Percentiles rank a stretch among this genome's conserved stretches.
phyloP scores from a whole-genome alignment of 1,140 invertebrate species.

The Polypedilum pembai region DNA sequence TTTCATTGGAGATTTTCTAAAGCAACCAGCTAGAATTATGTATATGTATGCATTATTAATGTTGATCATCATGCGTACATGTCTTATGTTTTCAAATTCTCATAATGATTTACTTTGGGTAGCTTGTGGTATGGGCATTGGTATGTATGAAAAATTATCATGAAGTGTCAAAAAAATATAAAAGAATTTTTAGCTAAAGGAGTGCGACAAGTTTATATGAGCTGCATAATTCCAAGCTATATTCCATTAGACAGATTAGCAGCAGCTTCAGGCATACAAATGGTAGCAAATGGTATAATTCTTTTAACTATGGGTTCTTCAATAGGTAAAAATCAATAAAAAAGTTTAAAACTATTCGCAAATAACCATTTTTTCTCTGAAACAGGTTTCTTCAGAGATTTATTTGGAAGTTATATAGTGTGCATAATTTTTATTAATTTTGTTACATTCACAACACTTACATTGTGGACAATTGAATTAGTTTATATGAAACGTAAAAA shows the following conservation, averaged over 20 bases:
- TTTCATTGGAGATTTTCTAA: conserved; percentile 53
- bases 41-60: conserved; percentile 53
- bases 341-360: too few relatives aligned
- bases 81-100: conserved; percentile 42
- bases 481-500: background rate
- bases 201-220: conserved; percentile 58
- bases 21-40: conserved; percentile 52
- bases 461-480: conserved; percentile 3
- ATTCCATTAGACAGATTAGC: conserved; percentile 54
- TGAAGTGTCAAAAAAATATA: too few relatives aligned
- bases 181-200: conserved; percentile 48
- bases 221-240: conserved; percentile 58
- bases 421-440: background rate
- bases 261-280: conserved; percentile 57
- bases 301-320: conserved; percentile 53
- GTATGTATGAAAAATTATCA: conserved; percentile 46
- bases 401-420: background rate
- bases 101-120: background rate
- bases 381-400: conserved; percentile 46
- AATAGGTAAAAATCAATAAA: conserved; percentile 45
- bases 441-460: background rate
- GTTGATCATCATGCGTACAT: conserved; percentile 51
- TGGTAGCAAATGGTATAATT: conserved; percentile 54
- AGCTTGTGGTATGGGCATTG: conserved; percentile 38
- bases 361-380: conserved; percentile 41